Evolutionary conservation across 2,113 vertebrate species (phyloP).

Genomic region (Cynocephalus volans): DNA sequence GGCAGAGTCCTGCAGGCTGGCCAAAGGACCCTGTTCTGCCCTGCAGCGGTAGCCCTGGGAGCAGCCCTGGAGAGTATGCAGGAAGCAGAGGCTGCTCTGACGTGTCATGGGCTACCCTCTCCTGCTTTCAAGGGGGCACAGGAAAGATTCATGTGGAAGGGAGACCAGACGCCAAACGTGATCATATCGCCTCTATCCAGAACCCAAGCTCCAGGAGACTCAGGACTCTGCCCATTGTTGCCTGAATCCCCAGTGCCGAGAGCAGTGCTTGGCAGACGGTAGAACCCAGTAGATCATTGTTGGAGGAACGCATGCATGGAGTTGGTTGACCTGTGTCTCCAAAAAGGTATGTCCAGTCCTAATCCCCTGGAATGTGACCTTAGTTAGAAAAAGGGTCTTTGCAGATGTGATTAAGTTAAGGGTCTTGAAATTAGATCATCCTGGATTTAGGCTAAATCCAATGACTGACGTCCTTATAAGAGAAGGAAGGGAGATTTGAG

Average conservation of each 20-base stretch:
- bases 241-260: accelerated
- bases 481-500: not conserved
- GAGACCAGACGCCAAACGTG: not conserved
- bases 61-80: not conserved
- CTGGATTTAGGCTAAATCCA: no score
- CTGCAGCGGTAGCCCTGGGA: not conserved
- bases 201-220: not conserved
- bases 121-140: not conserved
- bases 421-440: not conserved
- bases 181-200: accelerated
- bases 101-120: accelerated
- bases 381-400: not conserved
- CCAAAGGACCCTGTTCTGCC: accelerated
- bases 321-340: accelerated
- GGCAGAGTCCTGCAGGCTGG: not conserved
- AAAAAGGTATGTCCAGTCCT: not conserved
- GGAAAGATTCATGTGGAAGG: not conserved
- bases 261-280: accelerated
- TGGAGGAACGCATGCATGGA: accelerated
- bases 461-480: accelerated
- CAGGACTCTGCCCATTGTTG: accelerated
- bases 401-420: not conserved
- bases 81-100: not conserved
- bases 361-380: not conserved
- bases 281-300: accelerated